Evolutionary conservation across 2,113 vertebrate genomes (phyloP), one percentile per base, ranked within the genome.

Genomic region (Laticauda laticaudata): DNA sequence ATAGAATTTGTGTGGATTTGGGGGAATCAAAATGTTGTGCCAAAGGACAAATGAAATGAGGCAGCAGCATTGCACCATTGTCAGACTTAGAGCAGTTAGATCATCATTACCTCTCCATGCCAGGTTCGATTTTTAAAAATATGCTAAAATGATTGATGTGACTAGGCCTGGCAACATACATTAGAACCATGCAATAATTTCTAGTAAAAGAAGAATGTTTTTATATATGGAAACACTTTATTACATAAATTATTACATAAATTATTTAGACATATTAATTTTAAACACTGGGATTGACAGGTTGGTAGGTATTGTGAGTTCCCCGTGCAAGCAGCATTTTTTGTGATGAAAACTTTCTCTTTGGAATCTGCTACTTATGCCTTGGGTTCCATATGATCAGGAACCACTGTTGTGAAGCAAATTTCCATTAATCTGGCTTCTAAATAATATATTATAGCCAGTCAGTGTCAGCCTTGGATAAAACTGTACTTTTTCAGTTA

Each of bases 221-320:
- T 90, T 90, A 93, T 93, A 81, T 53, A 21, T 43, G 64, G 69
- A 93, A 86, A 86, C 69, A 90, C 88, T 86, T 24, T 39, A 86
- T 59, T 92, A 85, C 92, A 93, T 92, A 90, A 92, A 90, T 92
- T 59, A 86, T 59, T 92, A 85, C 92, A 93, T 92, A 90, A 92
- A 90, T 92, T 59, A 92, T 90, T 90, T 90, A 43, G 89, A 12
- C 86, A 51, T 56, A 86, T 90, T 69, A 90, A 93, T 93, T 90
- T 93, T 93, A 90, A 93, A n/a, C 45, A 85, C 43, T 21, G 24
- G 21, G 39, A 90, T 59, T 90, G 92, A 93, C 92, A 93, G 26
- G 21, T 53, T 93, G 92, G 45, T 75, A 90, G 55, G 64, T 59
- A 45, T 55, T 75, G 86, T 90, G 92, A 59, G 39, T 90, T 59